Conservation (phyloP, 2,113 vertebrate genomes). For the Hystrix brachyura region DNA sequence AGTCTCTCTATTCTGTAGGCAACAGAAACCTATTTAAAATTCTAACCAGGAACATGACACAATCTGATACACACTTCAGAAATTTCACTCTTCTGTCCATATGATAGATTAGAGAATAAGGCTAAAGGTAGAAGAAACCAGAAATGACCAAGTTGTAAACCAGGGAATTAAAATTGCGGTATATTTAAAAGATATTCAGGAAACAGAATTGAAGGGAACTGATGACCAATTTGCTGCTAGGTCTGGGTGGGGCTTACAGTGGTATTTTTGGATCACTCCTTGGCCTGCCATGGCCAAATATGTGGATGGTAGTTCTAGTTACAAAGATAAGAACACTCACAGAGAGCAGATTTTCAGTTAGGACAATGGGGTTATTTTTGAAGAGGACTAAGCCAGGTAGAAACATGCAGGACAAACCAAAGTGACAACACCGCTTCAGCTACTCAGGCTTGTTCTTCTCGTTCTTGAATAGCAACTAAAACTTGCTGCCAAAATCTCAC, state of each 20-base stretch:
- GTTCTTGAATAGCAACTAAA: not conserved
- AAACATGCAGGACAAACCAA: not conserved
- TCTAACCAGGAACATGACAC: not conserved
- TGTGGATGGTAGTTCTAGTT: not conserved
- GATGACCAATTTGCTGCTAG: not conserved
- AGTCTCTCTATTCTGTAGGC: not conserved
- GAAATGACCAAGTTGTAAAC: not conserved
- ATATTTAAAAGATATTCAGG: not conserved
- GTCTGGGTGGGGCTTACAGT: not conserved
- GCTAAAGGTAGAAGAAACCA: not conserved
- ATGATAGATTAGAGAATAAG: not conserved
- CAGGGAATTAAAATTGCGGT: accelerated
- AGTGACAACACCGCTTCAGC: not conserved
- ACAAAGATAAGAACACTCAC: conserved; percentile 16
- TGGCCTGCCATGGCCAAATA: not conserved
- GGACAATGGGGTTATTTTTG: not conserved
- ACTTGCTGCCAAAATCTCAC: not conserved
- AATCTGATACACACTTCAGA: not conserved
- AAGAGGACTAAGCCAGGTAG: not conserved
- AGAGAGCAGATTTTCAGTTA: not conserved
- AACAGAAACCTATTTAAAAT: not conserved
- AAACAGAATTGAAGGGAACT: not conserved
- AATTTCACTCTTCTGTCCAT: not conserved
- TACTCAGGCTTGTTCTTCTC: not conserved
- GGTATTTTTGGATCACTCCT: not conserved